Evolutionary conservation across 1,140 invertebrate genomes (phyloP).

Genomic region (Meloidogyne chitwoodi): DNA sequence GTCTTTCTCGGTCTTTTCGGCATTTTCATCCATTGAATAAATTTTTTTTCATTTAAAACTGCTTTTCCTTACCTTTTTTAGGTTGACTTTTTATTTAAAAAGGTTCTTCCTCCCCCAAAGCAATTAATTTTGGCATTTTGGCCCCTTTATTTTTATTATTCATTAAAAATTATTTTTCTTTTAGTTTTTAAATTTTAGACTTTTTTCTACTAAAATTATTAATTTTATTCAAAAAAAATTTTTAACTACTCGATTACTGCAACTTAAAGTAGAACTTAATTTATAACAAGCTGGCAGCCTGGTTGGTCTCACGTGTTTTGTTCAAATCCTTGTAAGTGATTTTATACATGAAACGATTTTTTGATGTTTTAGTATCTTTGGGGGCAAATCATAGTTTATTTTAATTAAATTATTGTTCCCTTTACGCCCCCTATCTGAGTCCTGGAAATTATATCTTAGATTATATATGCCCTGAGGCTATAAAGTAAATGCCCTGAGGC

Average conservation of each 20-base stretch:
- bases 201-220: not conserved
- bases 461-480: no score
- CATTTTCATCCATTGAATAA: not conserved
- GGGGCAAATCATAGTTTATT: no score
- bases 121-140: not conserved
- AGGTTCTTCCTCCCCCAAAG: not conserved
- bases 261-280: not conserved
- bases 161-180: not conserved
- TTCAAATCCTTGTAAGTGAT: conserved; percentile 15
- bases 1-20: not conserved
- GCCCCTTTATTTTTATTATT: not conserved
- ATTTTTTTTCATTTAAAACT: not conserved
- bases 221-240: not conserved
- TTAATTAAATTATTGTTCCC: no score
- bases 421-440: no score
- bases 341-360: no score
- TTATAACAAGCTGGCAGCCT: conserved; percentile 6
- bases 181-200: not conserved
- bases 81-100: not conserved
- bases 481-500: no score
- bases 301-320: conserved; percentile 15
- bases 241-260: not conserved
- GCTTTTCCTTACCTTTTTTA: not conserved
- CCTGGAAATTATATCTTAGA: no score
- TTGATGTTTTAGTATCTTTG: no score